Evolutionary conservation across 2,888 invertebrate genomes (phyloP), one percentile per base, ranked within the genome.

Genomic region (Phlogophora meticulosa): DNA sequence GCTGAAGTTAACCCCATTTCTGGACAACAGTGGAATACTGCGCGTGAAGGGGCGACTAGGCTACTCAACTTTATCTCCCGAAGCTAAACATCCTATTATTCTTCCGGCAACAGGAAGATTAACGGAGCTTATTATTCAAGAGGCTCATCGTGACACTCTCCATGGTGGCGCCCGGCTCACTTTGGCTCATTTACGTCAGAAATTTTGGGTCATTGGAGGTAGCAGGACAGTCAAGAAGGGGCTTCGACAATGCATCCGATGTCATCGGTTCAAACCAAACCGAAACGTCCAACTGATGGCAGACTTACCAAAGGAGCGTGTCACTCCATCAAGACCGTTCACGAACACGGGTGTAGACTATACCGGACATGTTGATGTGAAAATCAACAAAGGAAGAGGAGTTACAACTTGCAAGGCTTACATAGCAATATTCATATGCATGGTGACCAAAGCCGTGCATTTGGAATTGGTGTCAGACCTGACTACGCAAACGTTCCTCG

Each of bases 381-480:
- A 70, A 49, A 36, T 28, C 32, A 66, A 66, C 34, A 70, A 56
- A 34, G 60, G 65, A 20, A 53, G 60, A 56, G 60, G 60, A n/a
- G 17, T 48, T 10, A 63, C 46, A 38, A 56, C 57, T 34, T 24
- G 43, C 32, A 68, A 68, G 40, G 63, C 59, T 63, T 9, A n/a
- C n/a, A n/a, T n/a, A n/a, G n/a, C n/a, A n/a, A n/a, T n/a, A n/a
- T n/a, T n/a, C n/a, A n/a, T n/a, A n/a, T n/a, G n/a, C n/a, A n/a
- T n/a, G n/a, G n/a, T n/a, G n/a, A n/a, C n/a, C n/a, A n/a, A n/a
- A n/a, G n/a, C n/a, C n/a, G 51, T 69, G 22, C 69, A 69, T 36
- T 20, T 69, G 7, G 70, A 70, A 22, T 51, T 70, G 43, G 70
- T 70, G 9, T 70, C 70, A 10, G 55, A 56, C n/a, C n/a, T n/a